Evolutionary conservation across 2,113 vertebrate genomes (phyloP), one percentile per base, ranked within the genome.

Genomic region (Macaca fascicularis): DNA sequence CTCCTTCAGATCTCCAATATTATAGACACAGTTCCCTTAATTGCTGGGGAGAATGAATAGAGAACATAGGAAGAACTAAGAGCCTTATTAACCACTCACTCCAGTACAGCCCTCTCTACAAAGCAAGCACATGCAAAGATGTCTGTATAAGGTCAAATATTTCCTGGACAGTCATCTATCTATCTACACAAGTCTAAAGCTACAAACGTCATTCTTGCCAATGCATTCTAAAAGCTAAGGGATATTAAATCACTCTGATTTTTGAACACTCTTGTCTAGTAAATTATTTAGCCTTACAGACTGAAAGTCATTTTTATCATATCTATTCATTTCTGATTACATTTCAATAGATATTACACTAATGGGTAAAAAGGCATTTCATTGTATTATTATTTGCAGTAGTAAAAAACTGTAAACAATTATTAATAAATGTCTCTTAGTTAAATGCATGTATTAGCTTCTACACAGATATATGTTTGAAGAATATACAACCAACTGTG

Each of bases 161-260:
- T 81, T 93, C 79, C 95, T 38, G 32, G 89, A 89, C 72, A 95
- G 84, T 23, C 52, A 64, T 14, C 35, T 81, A 55, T 43, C 89
- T 80, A 95, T 64, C 5, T 17, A 80, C 81, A 38, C 32, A 59
- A 89, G 69, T 95, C 84, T 76, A 75, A 91, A 93, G 50, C 92
- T 95, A 70, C 78, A 90, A 67, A 86, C 2, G 1, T 67, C 76
- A 94, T 55, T 92, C 94, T 55, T 90, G 64, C 85, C 70, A 78
- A 57, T 75, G 90, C 57, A 83, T 48, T 70, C 67, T 92, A 95
- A 94, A 92, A 64, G 80, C 19, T 64, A 61, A 50, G 35, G 22
- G 82, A 91, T 93, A n/a, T 2, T 94, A 96, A 97, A 74, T 92
- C 45, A n/a, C 22, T 70, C 70, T 85, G 84, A 61, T 32, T 97